phyloP scores from a whole-genome alignment of 2,113 vertebrate genomes.

The Lagopus muta region DNA sequence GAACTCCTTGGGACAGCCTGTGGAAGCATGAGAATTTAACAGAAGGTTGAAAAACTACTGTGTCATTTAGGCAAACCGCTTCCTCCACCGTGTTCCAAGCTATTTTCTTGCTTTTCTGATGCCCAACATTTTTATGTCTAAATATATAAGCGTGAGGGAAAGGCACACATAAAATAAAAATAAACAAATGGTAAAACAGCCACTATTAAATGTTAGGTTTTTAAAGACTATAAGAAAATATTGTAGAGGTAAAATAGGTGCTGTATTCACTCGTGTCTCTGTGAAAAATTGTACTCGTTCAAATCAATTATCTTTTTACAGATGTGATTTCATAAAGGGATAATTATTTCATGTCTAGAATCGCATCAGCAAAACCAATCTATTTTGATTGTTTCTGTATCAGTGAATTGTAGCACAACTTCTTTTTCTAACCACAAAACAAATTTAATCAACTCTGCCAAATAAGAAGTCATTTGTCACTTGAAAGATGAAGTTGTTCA shows the following conservation, averaged over 20 bases:
- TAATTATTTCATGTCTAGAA: conserved; percentile 53
- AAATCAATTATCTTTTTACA: conserved; percentile 63
- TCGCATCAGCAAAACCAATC: conserved; percentile 49
- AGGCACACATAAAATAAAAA: neutral
- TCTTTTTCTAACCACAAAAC: conserved; percentile 28
- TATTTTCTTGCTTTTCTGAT: neutral
- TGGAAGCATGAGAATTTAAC: neutral
- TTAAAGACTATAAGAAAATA: neutral
- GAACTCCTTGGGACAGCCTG: neutral
- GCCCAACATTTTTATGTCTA: neutral
- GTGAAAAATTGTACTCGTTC: conserved; percentile 31
- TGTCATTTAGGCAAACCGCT: neutral
- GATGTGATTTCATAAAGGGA: conserved; percentile 26
- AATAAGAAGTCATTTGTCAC: conserved; percentile 47
- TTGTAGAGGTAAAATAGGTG: neutral
- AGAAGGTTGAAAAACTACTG: neutral
- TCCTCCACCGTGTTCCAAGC: neutral
- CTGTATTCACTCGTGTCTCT: neutral
- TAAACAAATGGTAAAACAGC: neutral
- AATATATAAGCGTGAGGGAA: neutral
- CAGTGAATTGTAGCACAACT: conserved; percentile 26
- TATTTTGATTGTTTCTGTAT: conserved; percentile 69
- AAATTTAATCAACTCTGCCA: conserved; percentile 65
- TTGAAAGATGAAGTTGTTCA: conserved; percentile 58
- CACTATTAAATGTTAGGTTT: neutral